Evolutionary conservation across 2,888 invertebrate genomes (phyloP).

Genomic region (Pheosia gnoma): DNA sequence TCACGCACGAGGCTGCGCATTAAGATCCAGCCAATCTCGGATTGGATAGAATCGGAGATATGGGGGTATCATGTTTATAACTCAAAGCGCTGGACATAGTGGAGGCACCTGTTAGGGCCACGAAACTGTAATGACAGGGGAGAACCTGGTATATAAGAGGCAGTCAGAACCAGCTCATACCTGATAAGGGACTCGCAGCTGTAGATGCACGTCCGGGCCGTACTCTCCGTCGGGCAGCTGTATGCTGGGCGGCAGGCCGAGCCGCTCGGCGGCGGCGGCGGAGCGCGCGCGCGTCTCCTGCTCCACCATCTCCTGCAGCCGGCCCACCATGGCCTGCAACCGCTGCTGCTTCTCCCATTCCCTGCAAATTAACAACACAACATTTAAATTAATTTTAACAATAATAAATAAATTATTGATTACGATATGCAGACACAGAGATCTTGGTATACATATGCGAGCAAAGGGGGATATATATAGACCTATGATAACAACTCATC

Average conservation of each 20-base stretch:
- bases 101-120: too few species aligned
- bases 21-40: too few species aligned
- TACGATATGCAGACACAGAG: too few species aligned
- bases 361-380: conserved; percentile 71
- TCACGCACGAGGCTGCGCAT: too few species aligned
- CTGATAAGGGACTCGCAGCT: conserved; percentile 86
- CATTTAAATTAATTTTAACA: conserved; percentile 4
- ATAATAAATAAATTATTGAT: neutral
- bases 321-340: conserved; percentile 83
- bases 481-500: too few species aligned
- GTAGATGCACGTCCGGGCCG: conserved; percentile 85
- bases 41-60: too few species aligned
- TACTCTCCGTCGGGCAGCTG: conserved; percentile 87
- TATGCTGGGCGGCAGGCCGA: conserved; percentile 86
- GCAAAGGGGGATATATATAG: too few species aligned
- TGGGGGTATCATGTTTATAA: too few species aligned
- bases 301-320: conserved; percentile 81
- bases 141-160: neutral
- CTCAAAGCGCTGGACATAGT: too few species aligned
- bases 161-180: conserved; percentile 46
- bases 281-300: conserved; percentile 79
- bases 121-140: too few species aligned
- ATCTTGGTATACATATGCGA: too few species aligned
- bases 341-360: conserved; percentile 86
- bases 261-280: conserved; percentile 78